These are phyloP conservation scores for Panthera tigris DNA, from an alignment of 2,113 vertebrate species.

Conservation along the genomic window DNA sequence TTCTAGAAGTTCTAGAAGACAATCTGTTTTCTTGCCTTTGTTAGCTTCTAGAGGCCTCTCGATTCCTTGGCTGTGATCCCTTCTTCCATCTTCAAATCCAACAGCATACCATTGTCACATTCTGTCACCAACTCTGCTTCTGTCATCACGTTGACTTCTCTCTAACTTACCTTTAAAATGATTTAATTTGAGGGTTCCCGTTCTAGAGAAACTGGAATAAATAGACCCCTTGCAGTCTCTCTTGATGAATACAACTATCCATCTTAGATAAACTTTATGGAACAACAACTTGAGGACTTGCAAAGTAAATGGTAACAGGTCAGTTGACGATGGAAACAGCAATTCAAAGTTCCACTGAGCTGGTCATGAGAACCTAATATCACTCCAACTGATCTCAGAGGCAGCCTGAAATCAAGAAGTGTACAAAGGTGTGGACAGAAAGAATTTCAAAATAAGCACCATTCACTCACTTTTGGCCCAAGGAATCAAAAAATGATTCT, in stretches of 20 bases:
- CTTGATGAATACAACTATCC: neutral
- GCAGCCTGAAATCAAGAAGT: neutral
- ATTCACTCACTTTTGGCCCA: neutral
- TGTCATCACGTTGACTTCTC: neutral
- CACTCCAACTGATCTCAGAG: neutral
- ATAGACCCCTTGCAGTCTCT: neutral
- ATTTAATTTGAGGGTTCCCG: neutral
- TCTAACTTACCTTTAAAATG: neutral
- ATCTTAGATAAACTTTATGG: neutral
- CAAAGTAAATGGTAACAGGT: neutral
- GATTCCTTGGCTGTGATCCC: neutral
- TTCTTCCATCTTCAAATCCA: neutral
- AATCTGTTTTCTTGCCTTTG: neutral
- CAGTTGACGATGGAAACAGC: neutral
- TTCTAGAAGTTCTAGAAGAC: neutral
- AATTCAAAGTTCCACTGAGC: neutral
- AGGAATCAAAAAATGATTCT: neutral
- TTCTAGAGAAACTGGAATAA: neutral
- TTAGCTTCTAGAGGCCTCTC: neutral
- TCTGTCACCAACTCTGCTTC: neutral
- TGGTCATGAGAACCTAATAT: neutral
- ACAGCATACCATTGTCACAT: neutral
- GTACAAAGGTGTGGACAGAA: neutral
- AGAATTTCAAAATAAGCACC: neutral
- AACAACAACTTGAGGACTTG: neutral